Conservation (phyloP, 37 sponge, comb jelly and placozoan genomes). For the Bolinopsis microptera region DNA sequence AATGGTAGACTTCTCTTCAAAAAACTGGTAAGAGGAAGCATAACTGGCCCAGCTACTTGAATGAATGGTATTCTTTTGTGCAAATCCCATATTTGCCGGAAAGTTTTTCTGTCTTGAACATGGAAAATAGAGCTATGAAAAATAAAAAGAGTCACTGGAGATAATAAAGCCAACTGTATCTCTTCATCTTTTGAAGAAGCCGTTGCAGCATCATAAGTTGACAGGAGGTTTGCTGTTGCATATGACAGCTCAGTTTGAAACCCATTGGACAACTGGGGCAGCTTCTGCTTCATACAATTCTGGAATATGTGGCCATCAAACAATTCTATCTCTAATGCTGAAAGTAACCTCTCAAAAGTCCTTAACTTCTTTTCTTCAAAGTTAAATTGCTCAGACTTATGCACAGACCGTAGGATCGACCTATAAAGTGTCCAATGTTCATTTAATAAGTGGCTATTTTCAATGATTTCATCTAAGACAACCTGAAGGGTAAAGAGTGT, state of each 20-base stretch:
- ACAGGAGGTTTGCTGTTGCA: conserved; percentile 6
- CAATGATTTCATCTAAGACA: conserved; percentile 87
- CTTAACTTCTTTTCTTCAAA: conserved; percentile 77
- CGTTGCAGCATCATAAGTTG: conserved; percentile 9
- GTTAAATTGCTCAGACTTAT: conserved; percentile 78
- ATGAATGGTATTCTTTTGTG: conserved; percentile 90
- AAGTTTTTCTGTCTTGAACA: conserved; percentile 76
- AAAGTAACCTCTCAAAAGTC: conserved; percentile 87
- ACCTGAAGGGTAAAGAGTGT: conserved; percentile 81
- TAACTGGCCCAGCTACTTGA: conserved; percentile 78
- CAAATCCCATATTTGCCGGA: conserved; percentile 79
- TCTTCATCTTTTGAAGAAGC: conserved; percentile 25
- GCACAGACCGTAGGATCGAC: conserved; percentile 37
- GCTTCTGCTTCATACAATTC: conserved; percentile 65
- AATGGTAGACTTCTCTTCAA: conserved; percentile 69
- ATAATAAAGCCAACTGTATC: background rate
- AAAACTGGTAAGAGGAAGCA: conserved; percentile 82
- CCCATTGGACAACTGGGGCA: background rate
- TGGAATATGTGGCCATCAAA: conserved; percentile 87
- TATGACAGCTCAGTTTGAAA: background rate
- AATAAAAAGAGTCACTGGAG: conserved; percentile 69
- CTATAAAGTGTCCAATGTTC: conserved; percentile 90
- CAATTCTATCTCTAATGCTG: conserved; percentile 84
- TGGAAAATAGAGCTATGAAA: conserved; percentile 77
- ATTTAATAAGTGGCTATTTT: conserved; percentile 65